Percentiles rank a stretch among this genome's conserved stretches.
Conservation (phyloP, 2,797 vertebrate species). For the Bovichtus diacanthus region DNA sequence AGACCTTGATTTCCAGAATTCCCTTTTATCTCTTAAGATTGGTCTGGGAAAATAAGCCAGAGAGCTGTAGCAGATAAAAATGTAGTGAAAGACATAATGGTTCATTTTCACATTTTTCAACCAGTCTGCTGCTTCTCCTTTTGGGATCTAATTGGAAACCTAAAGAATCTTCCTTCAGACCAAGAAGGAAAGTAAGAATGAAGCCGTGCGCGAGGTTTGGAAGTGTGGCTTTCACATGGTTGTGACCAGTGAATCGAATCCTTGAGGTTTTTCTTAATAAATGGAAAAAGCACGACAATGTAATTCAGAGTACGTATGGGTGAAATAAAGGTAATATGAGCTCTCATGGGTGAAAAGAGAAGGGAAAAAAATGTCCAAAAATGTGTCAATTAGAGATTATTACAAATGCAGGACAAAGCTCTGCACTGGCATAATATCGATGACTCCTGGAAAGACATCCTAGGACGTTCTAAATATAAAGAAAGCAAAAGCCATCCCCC, state of each 20-base stretch:
- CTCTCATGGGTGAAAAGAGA: not conserved
- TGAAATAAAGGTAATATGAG: not conserved
- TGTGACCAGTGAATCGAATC: not conserved
- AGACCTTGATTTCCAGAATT: slow-evolving; percentile 71
- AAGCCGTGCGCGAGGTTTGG: not conserved
- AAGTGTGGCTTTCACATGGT: not conserved
- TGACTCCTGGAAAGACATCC: slow-evolving; percentile 27
- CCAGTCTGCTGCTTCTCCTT: slow-evolving; percentile 8
- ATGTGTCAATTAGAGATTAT: not conserved
- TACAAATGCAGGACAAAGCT: not conserved
- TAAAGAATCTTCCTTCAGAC: slow-evolving; percentile 2
- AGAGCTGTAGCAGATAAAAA: slow-evolving; percentile 42
- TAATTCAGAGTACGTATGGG: not conserved
- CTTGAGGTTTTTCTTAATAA: not conserved
- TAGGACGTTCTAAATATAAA: slow-evolving; percentile 61
- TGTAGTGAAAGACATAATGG: not conserved
- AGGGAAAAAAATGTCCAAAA: not conserved
- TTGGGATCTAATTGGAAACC: slow-evolving; percentile 3
- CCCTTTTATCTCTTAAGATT: slow-evolving; percentile 58
- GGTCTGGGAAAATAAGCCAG: slow-evolving; percentile 29
- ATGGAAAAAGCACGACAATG: not conserved
- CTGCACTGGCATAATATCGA: slow-evolving; percentile 6
- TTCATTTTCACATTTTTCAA: slow-evolving; percentile 46
- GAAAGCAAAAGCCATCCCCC: slow-evolving; percentile 42
- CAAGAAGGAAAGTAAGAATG: not conserved